Base-by-base conservation (phyloP, 2,113 vertebrate species). In the Aspiorhynchus laticeps region DNA sequence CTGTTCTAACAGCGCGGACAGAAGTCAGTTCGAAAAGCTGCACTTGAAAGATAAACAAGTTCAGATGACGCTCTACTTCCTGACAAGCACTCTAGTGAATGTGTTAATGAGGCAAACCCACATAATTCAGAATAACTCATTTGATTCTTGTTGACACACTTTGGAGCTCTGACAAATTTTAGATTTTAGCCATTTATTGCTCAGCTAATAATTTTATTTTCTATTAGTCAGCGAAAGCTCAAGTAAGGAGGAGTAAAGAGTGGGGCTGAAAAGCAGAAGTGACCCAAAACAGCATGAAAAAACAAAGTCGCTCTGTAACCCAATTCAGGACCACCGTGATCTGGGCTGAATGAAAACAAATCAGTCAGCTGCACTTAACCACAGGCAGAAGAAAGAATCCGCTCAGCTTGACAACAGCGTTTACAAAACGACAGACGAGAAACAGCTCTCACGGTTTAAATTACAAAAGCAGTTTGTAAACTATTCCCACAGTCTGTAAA, bases 281-380 rank as follows among this genome's bases (percentile, higher is more conserved):
- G 76, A 53, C 78, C 41, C n/a, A 83, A 19, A 71, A 73, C 86
- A 87, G 53, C 41, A 36, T 21, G 38, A 59, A 75, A 84, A 86
- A 87, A 88, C 76, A 85, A 80, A 86, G 51, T 12, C 5, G n/a
- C 74, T 73, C 83, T 89, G 73, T 59, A 69, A 88, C 77, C 77
- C 84, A 82, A 69, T 82, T 83, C 86, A 61, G 17, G 56, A 53
- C 71, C 83, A 79, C 71, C 38, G 59, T 75, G 56, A 46, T 84
- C 33, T 38, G 19, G 19, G 33, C 82, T 87, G 53, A 79, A 85
- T 36, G 21, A 79, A 78, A 81, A 80, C 79, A 76, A 74, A 74
- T 84, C 82, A 56, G 65, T 83, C 65, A 83, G 63, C 28, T 7
- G 81, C 28, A 14, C 81, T 51, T 83, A 71, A 53, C 81, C 63